A percentile compares a stretch with the other conserved stretches of the same genome.
These are phyloP conservation scores for Zonitis immaculata DNA, from an alignment of 2,888 invertebrate genomes.

Conservation along the genomic window DNA sequence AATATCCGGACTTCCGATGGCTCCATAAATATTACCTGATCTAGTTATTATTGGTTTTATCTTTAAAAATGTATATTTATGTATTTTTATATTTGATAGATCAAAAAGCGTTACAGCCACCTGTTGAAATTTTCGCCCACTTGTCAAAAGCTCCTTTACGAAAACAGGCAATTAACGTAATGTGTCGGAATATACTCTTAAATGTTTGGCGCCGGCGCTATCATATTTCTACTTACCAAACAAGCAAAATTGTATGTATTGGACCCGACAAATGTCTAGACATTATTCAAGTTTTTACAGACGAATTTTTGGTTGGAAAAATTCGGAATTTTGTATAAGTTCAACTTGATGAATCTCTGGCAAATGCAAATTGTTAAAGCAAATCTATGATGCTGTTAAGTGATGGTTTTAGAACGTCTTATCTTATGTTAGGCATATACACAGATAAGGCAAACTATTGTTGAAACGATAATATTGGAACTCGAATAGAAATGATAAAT, in stretches of 20 bases:
- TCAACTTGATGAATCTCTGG: too few species aligned
- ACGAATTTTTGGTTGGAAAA: too few species aligned
- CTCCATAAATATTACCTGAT: background rate
- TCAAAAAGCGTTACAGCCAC: background rate
- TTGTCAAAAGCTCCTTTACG: conserved; percentile 27
- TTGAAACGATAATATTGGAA: too few species aligned
- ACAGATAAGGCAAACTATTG: background rate
- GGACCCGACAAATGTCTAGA: conserved; percentile 27
- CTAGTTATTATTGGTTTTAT: background rate
- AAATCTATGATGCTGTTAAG: background rate
- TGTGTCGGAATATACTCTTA: conserved; percentile 21
- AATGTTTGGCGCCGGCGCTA: conserved; percentile 28
- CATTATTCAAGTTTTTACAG: conserved; percentile 5
- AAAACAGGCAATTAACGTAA: conserved; percentile 36
- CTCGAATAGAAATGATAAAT: too few species aligned
- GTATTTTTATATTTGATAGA: too few species aligned
- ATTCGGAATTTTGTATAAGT: too few species aligned
- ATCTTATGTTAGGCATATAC: too few species aligned
- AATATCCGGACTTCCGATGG: background rate
- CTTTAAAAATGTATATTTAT: too few species aligned
- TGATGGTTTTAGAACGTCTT: background rate
- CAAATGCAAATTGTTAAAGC: too few species aligned
- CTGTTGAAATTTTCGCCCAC: background rate
- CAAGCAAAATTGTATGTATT: conserved; percentile 29
- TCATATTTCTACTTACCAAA: conserved; percentile 31